Evolutionary conservation across 2,888 invertebrate genomes (phyloP).

Genomic region (Tethea ocularis): DNA sequence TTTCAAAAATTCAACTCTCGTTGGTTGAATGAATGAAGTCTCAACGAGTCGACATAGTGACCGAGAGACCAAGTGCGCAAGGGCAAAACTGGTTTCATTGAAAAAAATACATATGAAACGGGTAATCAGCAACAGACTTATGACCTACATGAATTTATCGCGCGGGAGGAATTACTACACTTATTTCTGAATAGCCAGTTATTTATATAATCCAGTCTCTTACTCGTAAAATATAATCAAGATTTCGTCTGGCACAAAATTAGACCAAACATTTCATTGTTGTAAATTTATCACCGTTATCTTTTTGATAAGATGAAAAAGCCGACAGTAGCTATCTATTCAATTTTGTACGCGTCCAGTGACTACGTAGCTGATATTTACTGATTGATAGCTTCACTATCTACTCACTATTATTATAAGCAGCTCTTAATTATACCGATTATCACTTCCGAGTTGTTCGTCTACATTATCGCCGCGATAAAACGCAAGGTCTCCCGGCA

Average conservation of each 20-base stretch:
- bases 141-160: neutral
- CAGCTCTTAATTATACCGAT: constrained; percentile 35
- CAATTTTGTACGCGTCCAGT: neutral
- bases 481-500: constrained; percentile 33
- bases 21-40: neutral
- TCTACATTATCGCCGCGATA: constrained; percentile 25
- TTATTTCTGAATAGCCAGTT: too few species aligned
- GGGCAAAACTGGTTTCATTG: neutral
- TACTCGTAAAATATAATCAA: neutral
- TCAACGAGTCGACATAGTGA: neutral
- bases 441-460: constrained; percentile 42
- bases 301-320: neutral
- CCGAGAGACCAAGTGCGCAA: neutral
- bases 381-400: constrained; percentile 10
- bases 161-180: too few species aligned
- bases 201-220: neutral
- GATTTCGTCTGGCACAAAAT: neutral
- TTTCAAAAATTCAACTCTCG: neutral
- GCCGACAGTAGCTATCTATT: neutral
- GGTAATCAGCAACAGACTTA: neutral
- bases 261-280: neutral
- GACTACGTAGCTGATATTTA: neutral
- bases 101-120: neutral
- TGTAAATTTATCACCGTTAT: neutral
- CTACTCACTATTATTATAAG: constrained; percentile 13